Conservation (phyloP, 1,140 invertebrate species). For the Zaprionus inermis region DNA sequence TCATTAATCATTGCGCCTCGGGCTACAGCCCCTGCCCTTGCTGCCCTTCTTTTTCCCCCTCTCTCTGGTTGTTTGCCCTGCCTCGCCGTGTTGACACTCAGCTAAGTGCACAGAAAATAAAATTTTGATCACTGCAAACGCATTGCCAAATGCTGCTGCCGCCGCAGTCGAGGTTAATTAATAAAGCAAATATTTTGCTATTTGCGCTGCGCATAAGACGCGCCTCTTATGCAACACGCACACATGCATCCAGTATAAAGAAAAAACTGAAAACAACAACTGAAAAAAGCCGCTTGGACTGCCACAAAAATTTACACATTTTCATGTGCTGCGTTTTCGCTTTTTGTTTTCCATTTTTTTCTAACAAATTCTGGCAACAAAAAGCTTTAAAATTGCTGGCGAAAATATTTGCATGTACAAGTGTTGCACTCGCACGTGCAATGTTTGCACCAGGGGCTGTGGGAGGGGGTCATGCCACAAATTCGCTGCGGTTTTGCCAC, state of each 20-base stretch:
- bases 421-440: slow-evolving; percentile 58
- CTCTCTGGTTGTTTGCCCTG: slow-evolving; percentile 16
- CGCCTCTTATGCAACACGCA: slow-evolving; percentile 69
- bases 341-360: slow-evolving; percentile 59
- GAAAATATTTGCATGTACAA: slow-evolving; percentile 77
- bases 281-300: slow-evolving; percentile 33
- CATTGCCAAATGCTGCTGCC: slow-evolving; percentile 69
- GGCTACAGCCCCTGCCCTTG: neutral
- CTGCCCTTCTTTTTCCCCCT: slow-evolving; percentile 11
- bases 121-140: slow-evolving; percentile 39
- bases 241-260: slow-evolving; percentile 39
- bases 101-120: slow-evolving; percentile 31
- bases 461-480: slow-evolving; percentile 10
- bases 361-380: slow-evolving; percentile 74
- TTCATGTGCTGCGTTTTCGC: slow-evolving; percentile 60
- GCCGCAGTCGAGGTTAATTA: slow-evolving; percentile 61
- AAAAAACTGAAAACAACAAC: slow-evolving; percentile 46
- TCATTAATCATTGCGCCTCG: slow-evolving; percentile 41
- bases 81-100: slow-evolving; percentile 48
- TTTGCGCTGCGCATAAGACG: slow-evolving; percentile 69
- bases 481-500: neutral
- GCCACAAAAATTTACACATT: slow-evolving; percentile 75
- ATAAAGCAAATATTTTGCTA: slow-evolving; percentile 77
- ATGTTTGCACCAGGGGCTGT: slow-evolving; percentile 11
- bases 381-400: slow-evolving; percentile 26